These are phyloP conservation scores for Dendrolimus punctatus DNA, from an alignment of 1,140 invertebrate species.

Conservation along the genomic window DNA sequence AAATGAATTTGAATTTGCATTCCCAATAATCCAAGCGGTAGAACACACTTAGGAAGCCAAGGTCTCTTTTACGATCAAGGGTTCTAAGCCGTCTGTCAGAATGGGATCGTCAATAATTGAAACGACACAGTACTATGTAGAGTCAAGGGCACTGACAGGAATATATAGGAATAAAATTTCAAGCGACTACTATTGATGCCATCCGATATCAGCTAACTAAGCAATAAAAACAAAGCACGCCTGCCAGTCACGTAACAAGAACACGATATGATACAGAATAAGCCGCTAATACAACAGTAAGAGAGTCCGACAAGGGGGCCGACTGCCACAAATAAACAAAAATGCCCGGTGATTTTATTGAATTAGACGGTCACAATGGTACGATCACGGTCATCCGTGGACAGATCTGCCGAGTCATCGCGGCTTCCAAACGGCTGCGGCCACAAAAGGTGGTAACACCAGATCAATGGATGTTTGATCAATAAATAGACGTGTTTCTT, in stretches of 20 bases:
- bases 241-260: conserved; percentile 29
- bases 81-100: no score
- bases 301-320: conserved; percentile 45
- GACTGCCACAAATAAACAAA: conserved; percentile 56
- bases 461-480: conserved; percentile 63
- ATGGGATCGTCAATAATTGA: no score
- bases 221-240: conserved; percentile 39
- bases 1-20: no score
- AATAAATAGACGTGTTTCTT: conserved; percentile 45
- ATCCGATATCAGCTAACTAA: conserved; percentile 13
- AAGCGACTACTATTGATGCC: conserved; percentile 8
- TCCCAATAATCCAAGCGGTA: no score
- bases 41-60: no score
- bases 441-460: conserved; percentile 64
- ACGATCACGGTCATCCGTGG: conserved; percentile 24
- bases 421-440: conserved; percentile 41
- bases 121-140: no score
- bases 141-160: no score
- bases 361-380: conserved; percentile 66
- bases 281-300: conserved; percentile 51
- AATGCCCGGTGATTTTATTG: conserved; percentile 68
- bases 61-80: no score
- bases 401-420: conserved; percentile 46
- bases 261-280: conserved; percentile 35
- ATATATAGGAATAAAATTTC: no score